A percentile compares a stretch with the other conserved stretches of the same genome.
These are phyloP conservation scores for Rhabdornis inornatus DNA, from an alignment of 2,113 vertebrate species.

Conservation along the genomic window DNA sequence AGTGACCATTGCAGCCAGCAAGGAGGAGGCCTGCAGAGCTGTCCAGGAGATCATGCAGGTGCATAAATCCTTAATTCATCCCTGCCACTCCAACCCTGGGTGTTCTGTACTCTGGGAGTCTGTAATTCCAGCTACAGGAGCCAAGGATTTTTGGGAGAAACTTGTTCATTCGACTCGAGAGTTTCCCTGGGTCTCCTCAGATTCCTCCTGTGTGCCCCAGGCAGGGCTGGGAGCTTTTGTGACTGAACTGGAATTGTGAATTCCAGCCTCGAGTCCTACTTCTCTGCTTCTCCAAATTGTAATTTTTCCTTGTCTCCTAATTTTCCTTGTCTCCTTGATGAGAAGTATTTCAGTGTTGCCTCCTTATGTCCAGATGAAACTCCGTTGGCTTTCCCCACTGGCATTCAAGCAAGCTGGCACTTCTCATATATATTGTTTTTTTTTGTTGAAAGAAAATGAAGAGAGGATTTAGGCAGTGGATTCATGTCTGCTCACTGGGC, in stretches of 20 bases:
- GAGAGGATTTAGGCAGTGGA: neutral
- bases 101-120: neutral
- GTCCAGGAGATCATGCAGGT: constrained; percentile 91
- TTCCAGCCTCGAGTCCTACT: neutral
- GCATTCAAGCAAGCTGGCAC: neutral
- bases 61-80: neutral
- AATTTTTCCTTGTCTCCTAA: neutral
- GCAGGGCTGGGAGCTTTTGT: neutral
- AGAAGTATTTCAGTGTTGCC: neutral
- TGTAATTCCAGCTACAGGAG: neutral
- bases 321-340: neutral
- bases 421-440: neutral
- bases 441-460: neutral
- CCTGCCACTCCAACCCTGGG: neutral
- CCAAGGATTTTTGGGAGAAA: neutral
- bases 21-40: constrained; percentile 84
- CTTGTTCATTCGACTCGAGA: neutral
- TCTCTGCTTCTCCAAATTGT: neutral
- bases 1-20: constrained; percentile 79
- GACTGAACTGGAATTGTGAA: neutral
- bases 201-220: neutral
- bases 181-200: neutral
- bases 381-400: neutral
- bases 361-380: neutral
- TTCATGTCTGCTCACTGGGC: neutral